These are phyloP conservation scores for Sebastes hopkinsi DNA, from an alignment of 2,797 vertebrate genomes.

Conservation along the genomic window DNA sequence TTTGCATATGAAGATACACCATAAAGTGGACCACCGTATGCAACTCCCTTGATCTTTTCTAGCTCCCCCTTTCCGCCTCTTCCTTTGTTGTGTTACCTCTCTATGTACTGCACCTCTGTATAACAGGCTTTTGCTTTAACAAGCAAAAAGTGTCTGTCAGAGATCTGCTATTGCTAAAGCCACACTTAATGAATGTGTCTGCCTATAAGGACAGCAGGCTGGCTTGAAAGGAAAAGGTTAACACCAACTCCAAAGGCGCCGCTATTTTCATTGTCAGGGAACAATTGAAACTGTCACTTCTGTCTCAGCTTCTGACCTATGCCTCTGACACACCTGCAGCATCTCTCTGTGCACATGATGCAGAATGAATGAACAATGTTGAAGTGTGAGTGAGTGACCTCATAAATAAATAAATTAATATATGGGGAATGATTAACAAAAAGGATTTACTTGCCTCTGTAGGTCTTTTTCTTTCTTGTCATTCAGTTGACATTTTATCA, in stretches of 20 bases:
- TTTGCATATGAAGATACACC: not conserved
- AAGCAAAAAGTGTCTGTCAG: constrained; percentile 13
- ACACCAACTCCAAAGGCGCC: not conserved
- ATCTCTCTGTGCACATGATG: not conserved
- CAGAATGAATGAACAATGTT: not conserved
- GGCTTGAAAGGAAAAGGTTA: constrained; percentile 38
- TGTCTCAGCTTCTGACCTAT: not conserved
- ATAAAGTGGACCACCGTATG: not conserved
- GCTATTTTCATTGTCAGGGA: constrained; percentile 3
- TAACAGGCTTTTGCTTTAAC: constrained; percentile 27
- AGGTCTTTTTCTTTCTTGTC: not conserved
- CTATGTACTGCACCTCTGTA: not conserved
- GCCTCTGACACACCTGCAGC: not conserved
- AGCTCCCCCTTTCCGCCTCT: not conserved
- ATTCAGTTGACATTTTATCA: not conserved
- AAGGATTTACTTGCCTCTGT: not conserved
- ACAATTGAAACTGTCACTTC: not conserved
- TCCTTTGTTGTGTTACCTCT: constrained; percentile 12
- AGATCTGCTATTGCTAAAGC: constrained; percentile 7
- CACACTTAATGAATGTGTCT: constrained; percentile 16
- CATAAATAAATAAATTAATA: not conserved
- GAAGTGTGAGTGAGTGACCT: not conserved
- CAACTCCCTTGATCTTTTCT: constrained; percentile 6
- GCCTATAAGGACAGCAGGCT: not conserved
- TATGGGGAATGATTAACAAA: not conserved